Percentiles rank a stretch among this genome's conserved stretches.
These are phyloP conservation scores for Luidia sarsii DNA, from an alignment of 53 echinoderm and acorn worm genomes.

Conservation along the genomic window DNA sequence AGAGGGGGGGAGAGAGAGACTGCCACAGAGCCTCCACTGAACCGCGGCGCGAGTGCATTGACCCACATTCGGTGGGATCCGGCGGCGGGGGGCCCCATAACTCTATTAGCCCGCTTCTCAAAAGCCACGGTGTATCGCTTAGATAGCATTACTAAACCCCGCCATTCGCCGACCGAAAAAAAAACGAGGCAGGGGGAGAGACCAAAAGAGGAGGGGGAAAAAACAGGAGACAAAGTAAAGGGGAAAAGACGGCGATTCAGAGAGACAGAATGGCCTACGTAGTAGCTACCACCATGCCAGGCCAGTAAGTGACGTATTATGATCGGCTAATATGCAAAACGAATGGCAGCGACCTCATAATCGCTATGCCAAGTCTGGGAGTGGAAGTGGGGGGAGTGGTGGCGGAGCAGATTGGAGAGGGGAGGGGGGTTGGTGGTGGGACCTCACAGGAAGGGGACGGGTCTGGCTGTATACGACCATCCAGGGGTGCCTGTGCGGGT, in stretches of 20 bases:
- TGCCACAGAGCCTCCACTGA: conserved; percentile 1
- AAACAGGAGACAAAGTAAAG: not conserved
- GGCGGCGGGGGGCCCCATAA: conserved; percentile 44
- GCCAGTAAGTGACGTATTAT: conserved; percentile 39
- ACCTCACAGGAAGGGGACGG: conserved; percentile 36
- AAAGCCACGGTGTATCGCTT: not conserved
- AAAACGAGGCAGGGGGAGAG: not conserved
- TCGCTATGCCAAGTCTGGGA: conserved; percentile 39
- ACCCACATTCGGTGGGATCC: conserved; percentile 37
- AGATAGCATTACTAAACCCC: conserved; percentile 15
- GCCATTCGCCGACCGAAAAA: not conserved
- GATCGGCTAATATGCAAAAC: conserved; percentile 42
- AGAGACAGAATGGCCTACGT: too few species aligned
- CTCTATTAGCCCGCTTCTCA: conserved; percentile 47
- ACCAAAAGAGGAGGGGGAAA: too few species aligned
- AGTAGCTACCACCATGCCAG: conserved; percentile 21
- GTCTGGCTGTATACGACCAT: not conserved
- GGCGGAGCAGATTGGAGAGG: conserved; percentile 28
- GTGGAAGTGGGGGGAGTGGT: not conserved
- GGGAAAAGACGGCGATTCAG: too few species aligned
- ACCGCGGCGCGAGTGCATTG: conserved; percentile 26
- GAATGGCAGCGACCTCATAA: conserved; percentile 50
- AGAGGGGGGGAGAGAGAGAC: too few species aligned
- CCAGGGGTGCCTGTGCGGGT: conserved; percentile 5
- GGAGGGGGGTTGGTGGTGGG: not conserved